Conservation (phyloP, 2,888 invertebrate genomes). For the Lithodes maja region DNA sequence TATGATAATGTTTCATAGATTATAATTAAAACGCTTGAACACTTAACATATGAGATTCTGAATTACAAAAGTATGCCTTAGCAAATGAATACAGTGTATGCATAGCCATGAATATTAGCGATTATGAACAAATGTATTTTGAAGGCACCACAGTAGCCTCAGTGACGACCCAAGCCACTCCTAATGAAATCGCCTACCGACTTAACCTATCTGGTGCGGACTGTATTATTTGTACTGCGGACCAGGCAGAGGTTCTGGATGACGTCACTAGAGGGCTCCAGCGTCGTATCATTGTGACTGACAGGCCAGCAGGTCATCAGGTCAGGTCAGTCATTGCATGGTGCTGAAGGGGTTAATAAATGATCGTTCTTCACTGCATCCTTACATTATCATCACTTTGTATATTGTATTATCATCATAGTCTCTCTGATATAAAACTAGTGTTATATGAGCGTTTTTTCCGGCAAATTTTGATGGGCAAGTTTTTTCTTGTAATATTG, state of each 20-base stretch:
- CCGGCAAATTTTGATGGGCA: no score
- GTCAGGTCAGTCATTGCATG: background rate
- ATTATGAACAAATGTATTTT: background rate
- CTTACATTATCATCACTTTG: no score
- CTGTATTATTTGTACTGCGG: conserved; percentile 56
- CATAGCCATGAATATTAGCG: background rate
- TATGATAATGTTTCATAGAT: no score
- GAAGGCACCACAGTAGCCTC: conserved; percentile 72
- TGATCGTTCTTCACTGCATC: no score
- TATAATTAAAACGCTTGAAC: background rate
- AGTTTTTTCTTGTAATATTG: no score
- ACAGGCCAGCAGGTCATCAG: background rate
- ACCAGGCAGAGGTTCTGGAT: conserved; percentile 38
- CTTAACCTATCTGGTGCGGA: conserved; percentile 54
- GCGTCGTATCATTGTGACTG: conserved; percentile 31
- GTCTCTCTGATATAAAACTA: no score
- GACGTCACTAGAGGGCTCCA: conserved; percentile 22
- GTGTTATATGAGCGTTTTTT: no score
- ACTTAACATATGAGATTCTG: background rate
- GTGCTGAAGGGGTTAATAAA: no score
- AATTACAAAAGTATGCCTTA: no score
- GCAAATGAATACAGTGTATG: background rate
- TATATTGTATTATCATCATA: no score
- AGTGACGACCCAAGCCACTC: conserved; percentile 50
- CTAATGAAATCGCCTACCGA: conserved; percentile 53